Conservation (phyloP, 2,888 invertebrate genomes). For the Ormyrus labotus region DNA sequence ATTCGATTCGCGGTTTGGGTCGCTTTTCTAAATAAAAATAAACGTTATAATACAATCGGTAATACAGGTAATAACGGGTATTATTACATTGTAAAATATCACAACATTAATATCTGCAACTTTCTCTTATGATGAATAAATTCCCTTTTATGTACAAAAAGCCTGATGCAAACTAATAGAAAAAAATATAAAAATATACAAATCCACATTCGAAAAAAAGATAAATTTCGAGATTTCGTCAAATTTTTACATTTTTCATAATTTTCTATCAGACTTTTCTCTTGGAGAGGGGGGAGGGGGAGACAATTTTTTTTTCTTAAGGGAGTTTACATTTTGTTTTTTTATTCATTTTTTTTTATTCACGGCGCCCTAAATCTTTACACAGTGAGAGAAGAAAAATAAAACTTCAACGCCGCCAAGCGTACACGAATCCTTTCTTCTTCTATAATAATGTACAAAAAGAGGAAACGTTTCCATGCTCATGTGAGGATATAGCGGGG, state of each 20-base stretch:
- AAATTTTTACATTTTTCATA: conserved; percentile 44
- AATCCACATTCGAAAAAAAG: conserved; percentile 42
- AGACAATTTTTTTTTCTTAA: conserved; percentile 14
- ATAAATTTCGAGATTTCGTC: conserved; percentile 42
- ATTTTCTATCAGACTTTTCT: conserved; percentile 52
- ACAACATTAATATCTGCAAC: conserved; percentile 72
- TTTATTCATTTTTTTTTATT: conserved; percentile 17
- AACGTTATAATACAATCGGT: conserved; percentile 69
- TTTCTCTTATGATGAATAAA: conserved; percentile 62
- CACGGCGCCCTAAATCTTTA: conserved; percentile 28
- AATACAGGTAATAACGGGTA: conserved; percentile 71
- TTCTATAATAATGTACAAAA: conserved; percentile 60
- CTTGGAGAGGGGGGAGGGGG: background rate
- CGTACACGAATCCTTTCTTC: conserved; percentile 43
- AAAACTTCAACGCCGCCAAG: conserved; percentile 48
- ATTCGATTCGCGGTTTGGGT: conserved; percentile 14
- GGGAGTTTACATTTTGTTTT: conserved; percentile 18
- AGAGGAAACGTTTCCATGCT: conserved; percentile 60
- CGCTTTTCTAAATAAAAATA: conserved; percentile 60
- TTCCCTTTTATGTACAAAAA: conserved; percentile 50
- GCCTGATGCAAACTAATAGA: conserved; percentile 41
- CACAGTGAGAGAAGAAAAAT: conserved; percentile 31
- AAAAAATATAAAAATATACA: conserved; percentile 51
- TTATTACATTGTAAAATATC: conserved; percentile 74
- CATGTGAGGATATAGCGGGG: conserved; percentile 37